Evolutionary conservation across 2,888 invertebrate species (phyloP).

Genomic region (Drosophila subsilvestris): DNA sequence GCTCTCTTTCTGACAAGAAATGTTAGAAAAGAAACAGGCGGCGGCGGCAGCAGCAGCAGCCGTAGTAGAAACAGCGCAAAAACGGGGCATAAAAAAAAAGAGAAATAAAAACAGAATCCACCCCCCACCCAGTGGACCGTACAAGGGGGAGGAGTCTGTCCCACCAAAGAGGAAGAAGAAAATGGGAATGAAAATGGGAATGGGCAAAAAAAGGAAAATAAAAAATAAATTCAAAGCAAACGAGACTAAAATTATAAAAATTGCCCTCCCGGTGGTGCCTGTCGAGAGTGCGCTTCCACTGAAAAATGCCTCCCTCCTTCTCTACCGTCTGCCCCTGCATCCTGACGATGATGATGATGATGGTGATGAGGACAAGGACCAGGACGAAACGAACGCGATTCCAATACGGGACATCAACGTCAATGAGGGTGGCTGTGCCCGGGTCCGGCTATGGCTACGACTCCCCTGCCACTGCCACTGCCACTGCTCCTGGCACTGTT

Average conservation of each 20-base stretch:
- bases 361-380: conserved; percentile 23
- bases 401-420: conserved; percentile 81
- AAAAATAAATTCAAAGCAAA: conserved; percentile 80
- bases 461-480: conserved; percentile 23
- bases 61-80: conserved; percentile 55
- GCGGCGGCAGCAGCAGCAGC: conserved; percentile 38
- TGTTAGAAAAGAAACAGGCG: conserved; percentile 59
- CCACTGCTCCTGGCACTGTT: conserved; percentile 39
- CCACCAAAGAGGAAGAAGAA: conserved; percentile 39
- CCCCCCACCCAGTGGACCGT: conserved; percentile 16
- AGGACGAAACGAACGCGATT: conserved; percentile 72
- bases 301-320: neutral
- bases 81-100: conserved; percentile 3
- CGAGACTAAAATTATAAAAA: conserved; percentile 82
- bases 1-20: conserved; percentile 56
- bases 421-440: conserved; percentile 66
- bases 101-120: conserved; percentile 26
- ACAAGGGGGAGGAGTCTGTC: conserved; percentile 64
- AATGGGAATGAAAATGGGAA: conserved; percentile 28
- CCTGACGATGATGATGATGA: conserved; percentile 15
- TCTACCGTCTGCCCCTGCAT: conserved; percentile 8
- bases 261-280: conserved; percentile 74
- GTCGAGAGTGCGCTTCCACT: conserved; percentile 59
- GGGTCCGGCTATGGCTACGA: conserved; percentile 23
- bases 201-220: conserved; percentile 56